These are phyloP conservation scores for Ammodytes dubius DNA, from an alignment of 2,113 vertebrate species.

Conservation along the genomic window DNA sequence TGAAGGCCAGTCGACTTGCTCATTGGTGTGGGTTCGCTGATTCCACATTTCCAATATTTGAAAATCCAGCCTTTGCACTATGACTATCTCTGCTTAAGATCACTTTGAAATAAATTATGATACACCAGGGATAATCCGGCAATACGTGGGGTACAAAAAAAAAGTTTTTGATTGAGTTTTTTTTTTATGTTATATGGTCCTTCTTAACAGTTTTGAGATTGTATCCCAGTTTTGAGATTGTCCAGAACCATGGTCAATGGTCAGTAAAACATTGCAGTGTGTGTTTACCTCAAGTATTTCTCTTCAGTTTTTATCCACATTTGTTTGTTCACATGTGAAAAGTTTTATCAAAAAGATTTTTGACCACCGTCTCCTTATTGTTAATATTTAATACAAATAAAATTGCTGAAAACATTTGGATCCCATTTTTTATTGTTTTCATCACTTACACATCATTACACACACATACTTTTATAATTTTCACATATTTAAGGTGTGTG, in stretches of 20 bases:
- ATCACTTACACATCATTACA: too few relatives aligned
- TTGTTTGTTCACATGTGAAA: constrained; percentile 59
- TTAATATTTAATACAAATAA: constrained; percentile 76
- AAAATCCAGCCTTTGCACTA: constrained; percentile 46
- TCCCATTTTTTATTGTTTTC: constrained; percentile 1
- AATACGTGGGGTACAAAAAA: neutral
- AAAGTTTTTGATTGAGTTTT: neutral
- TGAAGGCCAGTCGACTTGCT: neutral
- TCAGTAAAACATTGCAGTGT: constrained; percentile 25
- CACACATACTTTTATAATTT: too few relatives aligned
- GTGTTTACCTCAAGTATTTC: constrained; percentile 56
- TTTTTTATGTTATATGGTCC: constrained; percentile 21
- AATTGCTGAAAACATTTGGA: constrained; percentile 37
- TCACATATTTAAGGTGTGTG: constrained; percentile 1
- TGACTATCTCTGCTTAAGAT: constrained; percentile 21
- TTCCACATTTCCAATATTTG: neutral
- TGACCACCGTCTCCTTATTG: constrained; percentile 60
- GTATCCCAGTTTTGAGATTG: constrained; percentile 3
- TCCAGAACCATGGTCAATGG: constrained; percentile 16
- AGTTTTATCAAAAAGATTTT: constrained; percentile 60
- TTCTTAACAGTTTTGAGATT: constrained; percentile 17
- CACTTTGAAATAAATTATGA: constrained; percentile 21
- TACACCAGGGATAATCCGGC: constrained; percentile 9
- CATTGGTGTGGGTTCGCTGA: neutral
- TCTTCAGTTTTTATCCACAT: constrained; percentile 38